Evolutionary conservation across 23 tunicate genomes (phyloP).

Genomic region (Botrylloides violaceus): DNA sequence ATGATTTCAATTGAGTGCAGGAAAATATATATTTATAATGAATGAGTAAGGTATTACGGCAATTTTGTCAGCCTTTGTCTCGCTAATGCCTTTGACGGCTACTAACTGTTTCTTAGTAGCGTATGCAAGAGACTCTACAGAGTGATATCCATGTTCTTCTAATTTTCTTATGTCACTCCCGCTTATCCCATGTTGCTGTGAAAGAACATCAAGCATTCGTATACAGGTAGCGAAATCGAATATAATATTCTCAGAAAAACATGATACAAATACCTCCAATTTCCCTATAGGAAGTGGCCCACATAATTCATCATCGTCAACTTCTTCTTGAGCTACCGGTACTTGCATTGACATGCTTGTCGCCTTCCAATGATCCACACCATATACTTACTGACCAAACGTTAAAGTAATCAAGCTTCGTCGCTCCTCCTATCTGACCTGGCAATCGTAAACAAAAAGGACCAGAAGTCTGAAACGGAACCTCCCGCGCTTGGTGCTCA

Average conservation of each 20-base stretch:
- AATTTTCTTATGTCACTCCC: slow-evolving; percentile 82
- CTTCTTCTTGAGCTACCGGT: slow-evolving; percentile 29
- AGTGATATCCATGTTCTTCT: slow-evolving; percentile 85
- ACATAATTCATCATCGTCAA: slow-evolving; percentile 31
- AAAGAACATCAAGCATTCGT: not conserved
- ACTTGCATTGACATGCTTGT: slow-evolving; percentile 4
- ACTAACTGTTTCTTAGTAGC: slow-evolving; percentile 90
- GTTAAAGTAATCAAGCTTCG: too few species aligned
- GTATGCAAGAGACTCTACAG: slow-evolving; percentile 89
- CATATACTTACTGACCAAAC: too few species aligned
- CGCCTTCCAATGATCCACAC: too few species aligned
- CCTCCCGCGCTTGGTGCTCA: too few species aligned
- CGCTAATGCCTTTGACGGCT: slow-evolving; percentile 88
- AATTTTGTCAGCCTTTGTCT: slow-evolving; percentile 93
- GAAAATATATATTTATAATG: not conserved
- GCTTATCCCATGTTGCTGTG: slow-evolving; percentile 81
- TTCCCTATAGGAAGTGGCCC: slow-evolving; percentile 69
- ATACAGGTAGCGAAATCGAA: not conserved
- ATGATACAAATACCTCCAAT: slow-evolving; percentile 33
- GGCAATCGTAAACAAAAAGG: too few species aligned
- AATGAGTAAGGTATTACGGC: slow-evolving; percentile 17
- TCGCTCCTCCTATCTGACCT: too few species aligned
- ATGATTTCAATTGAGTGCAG: not conserved
- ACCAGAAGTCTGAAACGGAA: too few species aligned
- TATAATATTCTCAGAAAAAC: not conserved